phyloP scores from a whole-genome alignment of 1,140 invertebrate species.

The Sesamia nonagrioides region DNA sequence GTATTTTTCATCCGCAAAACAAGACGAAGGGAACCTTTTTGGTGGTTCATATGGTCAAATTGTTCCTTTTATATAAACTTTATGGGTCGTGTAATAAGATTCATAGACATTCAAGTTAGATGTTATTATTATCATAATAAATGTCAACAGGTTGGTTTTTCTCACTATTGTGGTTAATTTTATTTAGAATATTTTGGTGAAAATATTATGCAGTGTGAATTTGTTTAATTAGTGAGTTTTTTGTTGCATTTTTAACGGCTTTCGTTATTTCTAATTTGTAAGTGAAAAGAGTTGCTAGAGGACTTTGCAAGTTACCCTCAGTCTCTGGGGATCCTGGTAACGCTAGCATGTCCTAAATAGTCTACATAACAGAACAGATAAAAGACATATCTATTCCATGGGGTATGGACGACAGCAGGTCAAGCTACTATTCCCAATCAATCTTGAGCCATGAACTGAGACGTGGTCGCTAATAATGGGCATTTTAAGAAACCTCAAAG shows the following conservation, averaged over 20 bases:
- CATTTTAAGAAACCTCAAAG: too few relatives aligned
- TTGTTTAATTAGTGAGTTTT: constrained; percentile 16
- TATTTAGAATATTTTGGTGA: background rate
- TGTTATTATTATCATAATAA: background rate
- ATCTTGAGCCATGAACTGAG: too few relatives aligned
- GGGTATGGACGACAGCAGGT: too few relatives aligned
- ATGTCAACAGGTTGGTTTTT: background rate
- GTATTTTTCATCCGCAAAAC: background rate
- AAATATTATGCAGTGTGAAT: constrained; percentile 28
- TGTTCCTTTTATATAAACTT: background rate
- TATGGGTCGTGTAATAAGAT: constrained; percentile 27
- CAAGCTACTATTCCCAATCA: too few relatives aligned
- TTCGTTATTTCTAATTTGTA: background rate
- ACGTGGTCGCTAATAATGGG: too few relatives aligned
- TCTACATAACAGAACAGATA: too few relatives aligned
- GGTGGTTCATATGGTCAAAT: background rate
- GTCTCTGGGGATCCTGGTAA: too few relatives aligned
- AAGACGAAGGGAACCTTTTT: background rate
- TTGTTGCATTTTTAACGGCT: background rate
- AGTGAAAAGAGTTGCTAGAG: background rate
- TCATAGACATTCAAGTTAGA: background rate
- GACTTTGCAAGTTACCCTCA: background rate
- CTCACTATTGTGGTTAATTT: background rate
- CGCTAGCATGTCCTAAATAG: too few relatives aligned
- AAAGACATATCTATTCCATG: too few relatives aligned